Conservation (phyloP, 1,140 invertebrate genomes). For the Drosophila pachea region DNA sequence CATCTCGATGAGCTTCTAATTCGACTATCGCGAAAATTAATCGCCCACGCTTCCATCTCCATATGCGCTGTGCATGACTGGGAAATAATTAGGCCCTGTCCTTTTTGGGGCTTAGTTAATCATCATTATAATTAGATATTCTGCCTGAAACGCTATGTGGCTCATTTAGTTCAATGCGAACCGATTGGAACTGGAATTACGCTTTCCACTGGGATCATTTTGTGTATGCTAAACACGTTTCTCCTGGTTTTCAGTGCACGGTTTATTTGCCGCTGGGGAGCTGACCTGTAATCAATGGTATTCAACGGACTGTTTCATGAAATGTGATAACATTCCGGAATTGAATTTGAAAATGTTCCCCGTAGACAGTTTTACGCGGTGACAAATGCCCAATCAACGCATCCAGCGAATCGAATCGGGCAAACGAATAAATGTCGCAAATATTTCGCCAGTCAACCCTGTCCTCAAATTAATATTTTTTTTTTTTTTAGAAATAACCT, state of each 20-base stretch:
- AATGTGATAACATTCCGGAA: slow-evolving; percentile 22
- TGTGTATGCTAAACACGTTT: slow-evolving; percentile 3
- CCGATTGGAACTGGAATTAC: background rate
- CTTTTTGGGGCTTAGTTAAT: background rate
- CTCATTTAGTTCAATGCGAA: slow-evolving; percentile 18
- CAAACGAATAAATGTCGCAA: slow-evolving; percentile 3
- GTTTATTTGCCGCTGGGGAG: slow-evolving; percentile 3
- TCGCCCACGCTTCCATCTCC: background rate
- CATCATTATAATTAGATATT: slow-evolving; percentile 12
- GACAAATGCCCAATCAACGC: slow-evolving; percentile 21
- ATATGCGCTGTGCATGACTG: background rate
- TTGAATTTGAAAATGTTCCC: slow-evolving; percentile 2
- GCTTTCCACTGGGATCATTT: background rate
- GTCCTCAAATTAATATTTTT: too few relatives aligned
- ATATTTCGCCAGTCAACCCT: slow-evolving; percentile 3
- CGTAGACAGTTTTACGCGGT: slow-evolving; percentile 14
- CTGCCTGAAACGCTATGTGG: background rate
- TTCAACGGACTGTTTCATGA: slow-evolving; percentile 31
- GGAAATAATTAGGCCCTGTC: background rate
- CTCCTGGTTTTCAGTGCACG: slow-evolving; percentile 5
- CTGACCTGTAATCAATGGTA: slow-evolving; percentile 42
- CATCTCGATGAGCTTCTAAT: too few relatives aligned
- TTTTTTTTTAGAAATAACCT: background rate
- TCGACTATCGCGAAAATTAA: background rate
- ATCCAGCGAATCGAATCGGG: background rate